Evolutionary conservation across 2,113 vertebrate genomes (phyloP).

Genomic region (Myotis lucifugus): DNA sequence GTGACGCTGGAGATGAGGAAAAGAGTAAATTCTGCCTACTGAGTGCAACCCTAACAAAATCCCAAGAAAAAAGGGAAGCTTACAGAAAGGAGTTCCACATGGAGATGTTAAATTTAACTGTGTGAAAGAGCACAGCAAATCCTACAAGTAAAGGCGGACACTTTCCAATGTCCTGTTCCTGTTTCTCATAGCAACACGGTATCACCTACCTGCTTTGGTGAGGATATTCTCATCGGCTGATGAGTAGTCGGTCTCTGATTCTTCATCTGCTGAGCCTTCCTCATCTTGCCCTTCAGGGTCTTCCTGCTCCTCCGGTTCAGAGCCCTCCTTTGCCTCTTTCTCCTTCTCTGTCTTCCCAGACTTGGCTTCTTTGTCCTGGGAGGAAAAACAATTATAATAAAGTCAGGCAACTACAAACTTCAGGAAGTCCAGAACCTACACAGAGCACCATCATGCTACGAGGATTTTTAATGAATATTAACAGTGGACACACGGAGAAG

Average conservation of each 20-base stretch:
- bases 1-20: neutral
- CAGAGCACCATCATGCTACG: neutral
- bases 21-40: neutral
- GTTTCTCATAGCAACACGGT: accelerated
- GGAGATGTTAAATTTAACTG: neutral
- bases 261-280: slow-evolving; percentile 77
- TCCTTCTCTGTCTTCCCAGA: slow-evolving; percentile 61
- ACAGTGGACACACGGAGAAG: neutral
- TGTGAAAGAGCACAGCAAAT: neutral
- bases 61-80: neutral
- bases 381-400: neutral
- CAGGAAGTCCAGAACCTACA: neutral
- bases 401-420: neutral
- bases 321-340: neutral
- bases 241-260: slow-evolving; percentile 88
- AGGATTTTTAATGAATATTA: neutral
- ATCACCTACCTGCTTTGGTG: slow-evolving; percentile 90
- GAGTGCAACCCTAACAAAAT: neutral
- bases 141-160: neutral
- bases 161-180: too few relatives aligned
- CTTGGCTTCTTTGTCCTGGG: slow-evolving; percentile 88
- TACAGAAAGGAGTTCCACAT: neutral
- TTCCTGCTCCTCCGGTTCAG: slow-evolving; percentile 42
- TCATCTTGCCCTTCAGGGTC: slow-evolving; percentile 67
- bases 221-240: slow-evolving; percentile 91